Evolutionary conservation across 1,140 invertebrate species (phyloP).

Genomic region (Amphibalanus amphitrite): DNA sequence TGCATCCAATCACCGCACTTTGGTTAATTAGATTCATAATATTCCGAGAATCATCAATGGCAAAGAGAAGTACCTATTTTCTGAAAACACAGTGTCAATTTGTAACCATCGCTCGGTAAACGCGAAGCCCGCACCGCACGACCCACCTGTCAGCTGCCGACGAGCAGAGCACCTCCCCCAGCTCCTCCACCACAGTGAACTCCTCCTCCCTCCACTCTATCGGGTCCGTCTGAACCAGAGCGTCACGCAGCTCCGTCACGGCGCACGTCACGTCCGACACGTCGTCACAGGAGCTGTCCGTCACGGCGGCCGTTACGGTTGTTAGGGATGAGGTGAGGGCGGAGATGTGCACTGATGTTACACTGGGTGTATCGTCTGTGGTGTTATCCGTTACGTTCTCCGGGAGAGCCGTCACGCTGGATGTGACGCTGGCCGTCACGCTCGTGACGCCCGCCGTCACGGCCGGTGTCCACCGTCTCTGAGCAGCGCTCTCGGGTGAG

Average conservation of each 20-base stretch:
- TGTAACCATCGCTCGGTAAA: too few species aligned
- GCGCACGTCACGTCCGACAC: not conserved
- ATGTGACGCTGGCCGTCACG: too few species aligned
- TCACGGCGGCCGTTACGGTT: not conserved
- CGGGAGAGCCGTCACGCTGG: not conserved
- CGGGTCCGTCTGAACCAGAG: constrained; percentile 1
- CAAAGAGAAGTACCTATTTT: too few species aligned
- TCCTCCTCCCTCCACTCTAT: not conserved
- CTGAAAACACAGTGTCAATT: too few species aligned
- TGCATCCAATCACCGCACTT: too few species aligned
- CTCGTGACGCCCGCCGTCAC: not conserved
- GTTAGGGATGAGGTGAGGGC: too few species aligned
- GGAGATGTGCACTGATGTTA: not conserved
- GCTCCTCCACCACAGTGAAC: not conserved
- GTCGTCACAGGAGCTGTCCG: not conserved
- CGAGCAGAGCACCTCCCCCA: not conserved
- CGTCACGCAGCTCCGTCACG: not conserved
- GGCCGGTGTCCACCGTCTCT: not conserved
- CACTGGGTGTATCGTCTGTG: not conserved
- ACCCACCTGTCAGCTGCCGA: not conserved
- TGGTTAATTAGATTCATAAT: too few species aligned
- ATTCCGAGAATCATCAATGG: too few species aligned
- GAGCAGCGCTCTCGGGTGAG: too few species aligned
- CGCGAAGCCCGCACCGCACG: too few species aligned
- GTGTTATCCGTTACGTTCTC: not conserved